phyloP scores from a whole-genome alignment of 1,140 invertebrate genomes.

The Drosophila mayri region DNA sequence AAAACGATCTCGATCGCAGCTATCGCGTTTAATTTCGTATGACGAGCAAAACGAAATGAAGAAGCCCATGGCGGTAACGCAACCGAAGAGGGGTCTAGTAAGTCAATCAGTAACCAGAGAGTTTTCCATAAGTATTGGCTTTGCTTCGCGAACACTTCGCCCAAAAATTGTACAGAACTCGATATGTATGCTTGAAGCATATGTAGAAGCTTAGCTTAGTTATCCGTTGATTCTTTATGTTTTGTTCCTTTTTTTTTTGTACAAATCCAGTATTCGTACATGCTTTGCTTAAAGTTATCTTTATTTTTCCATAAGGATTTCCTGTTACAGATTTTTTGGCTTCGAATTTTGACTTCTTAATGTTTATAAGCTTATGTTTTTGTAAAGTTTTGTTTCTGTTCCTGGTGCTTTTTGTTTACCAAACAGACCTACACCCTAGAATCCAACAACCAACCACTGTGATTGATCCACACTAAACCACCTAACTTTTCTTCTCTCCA shows the following conservation, averaged over 20 bases:
- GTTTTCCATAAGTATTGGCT: conserved; percentile 37
- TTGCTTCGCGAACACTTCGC: conserved; percentile 59
- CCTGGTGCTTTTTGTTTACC: conserved; percentile 20
- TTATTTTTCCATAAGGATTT: conserved; percentile 4
- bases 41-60: conserved; percentile 57
- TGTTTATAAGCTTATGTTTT: conserved; percentile 18
- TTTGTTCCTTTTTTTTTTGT: conserved; percentile 16
- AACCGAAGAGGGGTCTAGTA: conserved; percentile 56
- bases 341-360: conserved; percentile 13
- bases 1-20: conserved; percentile 43
- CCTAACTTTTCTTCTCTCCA: conserved; percentile 57
- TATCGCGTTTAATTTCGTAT: conserved; percentile 71
- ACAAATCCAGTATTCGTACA: conserved; percentile 13
- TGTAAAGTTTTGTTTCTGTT: conserved; percentile 27
- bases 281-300: conserved; percentile 9
- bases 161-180: conserved; percentile 51
- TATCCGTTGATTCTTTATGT: conserved; percentile 31
- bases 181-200: conserved; percentile 42
- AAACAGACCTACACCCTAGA: conserved; percentile 34
- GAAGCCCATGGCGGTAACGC: conserved; percentile 26
- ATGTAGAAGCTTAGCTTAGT: conserved; percentile 59
- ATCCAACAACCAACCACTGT: conserved; percentile 11
- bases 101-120: conserved; percentile 53
- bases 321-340: neutral
- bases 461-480: conserved; percentile 37